Base-by-base conservation (phyloP, 64 coral and sea anemone genomes). In the Orbicella faveolata region DNA sequence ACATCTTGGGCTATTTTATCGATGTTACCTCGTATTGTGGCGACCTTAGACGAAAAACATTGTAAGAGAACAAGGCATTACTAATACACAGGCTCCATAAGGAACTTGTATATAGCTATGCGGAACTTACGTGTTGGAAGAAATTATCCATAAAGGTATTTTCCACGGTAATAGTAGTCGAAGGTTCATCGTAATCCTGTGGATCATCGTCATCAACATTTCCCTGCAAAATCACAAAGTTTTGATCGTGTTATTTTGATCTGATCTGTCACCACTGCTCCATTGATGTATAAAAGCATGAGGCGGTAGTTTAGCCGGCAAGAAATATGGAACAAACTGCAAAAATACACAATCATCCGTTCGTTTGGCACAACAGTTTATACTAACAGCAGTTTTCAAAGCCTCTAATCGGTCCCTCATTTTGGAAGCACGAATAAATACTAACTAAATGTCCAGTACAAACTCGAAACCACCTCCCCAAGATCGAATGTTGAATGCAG, bases 61-160 rank as follows among this genome's bases (percentile, higher is more conserved):
- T 39, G 39, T 70, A 63, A 64, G 1, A 79, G 44, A n/a, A 53
- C 0, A 57, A 17, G 23, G 41, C 75, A 78, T 23, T 23, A 57
- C 21, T 15, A 57, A 79, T 26, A 26, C n/a, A 11, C 67, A 70
- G 5, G 20, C 21, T 25, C 4, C 9, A 70, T 25, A 23, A 7
- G 6, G 30, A 21, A 67, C 64, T 21, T 18, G 11, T 74, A n/a
- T 74, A 34, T 34, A 81, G 55, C 57, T 17, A 65, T 26, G 65
- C 41, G 65, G 65, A 85, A 85, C 82, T 85, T 92, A 92, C 90
- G 75, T 87, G 51, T 79, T 80, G 83, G 72, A 92, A 92, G 76
- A 92, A 92, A 25, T 92, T 77, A 61, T 92, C 90, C 90, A 92
- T 92, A 79, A 92, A 92, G 36, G 74, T 78, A 52, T 86, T 86